These are phyloP conservation scores for Machimus atricapillus DNA, from an alignment of 2,888 invertebrate genomes.

Conservation along the genomic window DNA sequence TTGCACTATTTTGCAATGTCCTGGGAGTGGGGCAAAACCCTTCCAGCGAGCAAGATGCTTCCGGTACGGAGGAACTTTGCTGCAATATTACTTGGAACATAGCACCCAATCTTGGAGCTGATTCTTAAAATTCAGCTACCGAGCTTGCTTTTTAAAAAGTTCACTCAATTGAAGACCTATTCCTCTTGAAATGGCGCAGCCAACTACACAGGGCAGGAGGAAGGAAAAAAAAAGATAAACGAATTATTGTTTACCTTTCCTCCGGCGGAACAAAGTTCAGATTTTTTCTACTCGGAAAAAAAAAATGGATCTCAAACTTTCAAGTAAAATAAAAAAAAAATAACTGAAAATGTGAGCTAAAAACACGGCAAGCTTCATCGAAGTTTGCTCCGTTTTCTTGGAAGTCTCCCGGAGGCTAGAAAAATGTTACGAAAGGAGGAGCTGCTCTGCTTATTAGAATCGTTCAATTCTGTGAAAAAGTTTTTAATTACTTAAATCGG, in stretches of 20 bases:
- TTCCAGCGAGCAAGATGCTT: not conserved
- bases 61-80: not conserved
- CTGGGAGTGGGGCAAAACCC: not conserved
- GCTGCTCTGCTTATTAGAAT: not conserved
- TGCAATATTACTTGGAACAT: not conserved
- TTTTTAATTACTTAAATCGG: not conserved
- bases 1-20: not conserved
- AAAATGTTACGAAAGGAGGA: not conserved
- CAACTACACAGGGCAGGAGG: not conserved
- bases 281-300: not conserved
- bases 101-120: not conserved
- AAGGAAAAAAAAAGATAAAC: not conserved
- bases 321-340: not conserved
- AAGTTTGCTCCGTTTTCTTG: not conserved
- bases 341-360: not conserved
- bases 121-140: not conserved
- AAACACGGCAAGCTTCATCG: not conserved
- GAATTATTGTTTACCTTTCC: not conserved
- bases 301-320: not conserved
- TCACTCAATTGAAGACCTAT: not conserved
- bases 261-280: not conserved
- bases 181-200: not conserved
- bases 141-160: not conserved
- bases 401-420: not conserved
- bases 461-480: not conserved